These are phyloP conservation scores for Synergus gifuensis DNA, from an alignment of 2,888 invertebrate genomes.

Conservation along the genomic window DNA sequence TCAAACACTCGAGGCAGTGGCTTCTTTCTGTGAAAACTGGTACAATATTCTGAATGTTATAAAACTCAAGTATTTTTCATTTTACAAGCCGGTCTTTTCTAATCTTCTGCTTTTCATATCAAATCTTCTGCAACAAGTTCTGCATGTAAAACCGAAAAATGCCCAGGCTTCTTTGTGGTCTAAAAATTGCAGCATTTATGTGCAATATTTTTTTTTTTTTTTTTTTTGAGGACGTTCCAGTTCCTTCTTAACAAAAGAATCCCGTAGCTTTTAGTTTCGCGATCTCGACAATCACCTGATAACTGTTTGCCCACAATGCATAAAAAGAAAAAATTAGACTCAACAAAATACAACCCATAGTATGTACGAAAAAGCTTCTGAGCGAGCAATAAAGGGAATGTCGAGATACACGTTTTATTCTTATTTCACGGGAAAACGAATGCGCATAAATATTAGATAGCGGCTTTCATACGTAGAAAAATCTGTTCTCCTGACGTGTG, in stretches of 20 bases:
- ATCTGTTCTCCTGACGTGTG: constrained; percentile 40
- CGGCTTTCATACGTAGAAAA: constrained; percentile 21
- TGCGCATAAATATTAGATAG: constrained; percentile 37
- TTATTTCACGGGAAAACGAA: constrained; percentile 19
- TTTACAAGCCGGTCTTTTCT: too few species aligned
- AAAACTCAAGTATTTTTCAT: not conserved
- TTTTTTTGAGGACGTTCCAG: not conserved
- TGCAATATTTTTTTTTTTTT: not conserved
- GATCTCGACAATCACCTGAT: not conserved
- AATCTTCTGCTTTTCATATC: not conserved
- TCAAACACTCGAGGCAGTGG: not conserved
- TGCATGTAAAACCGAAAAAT: not conserved
- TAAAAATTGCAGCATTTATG: constrained; percentile 8
- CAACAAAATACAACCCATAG: not conserved
- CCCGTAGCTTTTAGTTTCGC: not conserved
- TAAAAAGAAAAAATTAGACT: not conserved
- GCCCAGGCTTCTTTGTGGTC: not conserved
- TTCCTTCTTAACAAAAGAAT: constrained; percentile 7
- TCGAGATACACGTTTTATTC: not conserved
- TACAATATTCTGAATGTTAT: not conserved
- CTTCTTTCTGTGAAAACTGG: not conserved
- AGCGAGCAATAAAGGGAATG: not conserved
- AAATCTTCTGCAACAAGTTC: not conserved
- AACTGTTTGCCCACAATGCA: not conserved
- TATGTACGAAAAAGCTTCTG: not conserved